Base-by-base conservation (phyloP, 2,797 vertebrate genomes). In the Valencia hispanica region DNA sequence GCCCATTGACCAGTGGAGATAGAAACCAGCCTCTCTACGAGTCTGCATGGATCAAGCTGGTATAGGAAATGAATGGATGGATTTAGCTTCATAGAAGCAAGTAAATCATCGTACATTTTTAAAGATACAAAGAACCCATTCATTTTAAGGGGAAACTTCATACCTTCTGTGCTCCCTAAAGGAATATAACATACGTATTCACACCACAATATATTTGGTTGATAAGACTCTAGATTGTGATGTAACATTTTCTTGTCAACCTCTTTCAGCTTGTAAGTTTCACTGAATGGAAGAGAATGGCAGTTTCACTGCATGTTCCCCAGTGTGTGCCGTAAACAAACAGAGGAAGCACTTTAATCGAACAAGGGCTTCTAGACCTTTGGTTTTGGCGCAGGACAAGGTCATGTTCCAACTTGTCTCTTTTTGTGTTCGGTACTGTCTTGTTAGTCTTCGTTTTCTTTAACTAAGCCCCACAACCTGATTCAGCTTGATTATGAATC, bases 401-500 rank as follows among this genome's bases (percentile, higher is more conserved):
- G 79, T 94, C 94, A 85, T 93, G 93, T 93, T 82, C 80, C 78
- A 88, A 81, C 93, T 91, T 94, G 94, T 86, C 87, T 87, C 74
- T 76, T 87, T 82, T 87, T 79, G 73, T 81, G 36, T 79, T 68
- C 61, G 75, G 47, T 20, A 73, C 74, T 41, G 77, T 89, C 89
- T 90, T 84, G 83, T 91, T 82, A 89, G 83, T 72, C 82, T 63
- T 73, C 18, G 17, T 84, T 77, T 53, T 70, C 75, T 75, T 88
- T 70, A 79, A 80, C 82, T 74, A 75, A 87, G 78, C 80, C 51
- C 69, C 82, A 66, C 78, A 79, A 88, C 88, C 90, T 94, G 93
- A 94, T 89, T 94, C 93, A 93, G 93, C 93, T 91, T 93, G 91
- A 94, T 93, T 93, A 85, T 89, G 85, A 92, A 91, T 93, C 88